Evolutionary conservation across 64 coral and sea anemone genomes (phyloP), one percentile per base, ranked within the genome.

Genomic region (Acropora yongei): DNA sequence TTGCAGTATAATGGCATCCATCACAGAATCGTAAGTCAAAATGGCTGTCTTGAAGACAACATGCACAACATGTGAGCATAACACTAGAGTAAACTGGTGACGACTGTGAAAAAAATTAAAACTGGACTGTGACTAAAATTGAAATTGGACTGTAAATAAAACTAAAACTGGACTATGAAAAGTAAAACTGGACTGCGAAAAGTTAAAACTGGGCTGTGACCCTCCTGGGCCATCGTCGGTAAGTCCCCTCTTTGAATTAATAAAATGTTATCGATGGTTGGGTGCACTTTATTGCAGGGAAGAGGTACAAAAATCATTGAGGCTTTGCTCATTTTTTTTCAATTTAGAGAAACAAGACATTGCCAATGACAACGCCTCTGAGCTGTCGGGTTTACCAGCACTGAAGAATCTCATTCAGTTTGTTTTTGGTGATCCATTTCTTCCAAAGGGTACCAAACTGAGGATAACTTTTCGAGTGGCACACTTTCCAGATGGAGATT

Each of bases 1-100:
- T 45, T 87, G 84, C 40, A 66, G 39, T 41, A 87, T 74, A 45
- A 74, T 74, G 47, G 67, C 39, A 87, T 87, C 84, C 84, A 87
- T 87, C 43, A 30, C 72, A 74, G 8, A 53, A 53, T 53, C 5
- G 50, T 53, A 6, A 4, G 50, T 53, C 8, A 74, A 74, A 74
- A 74, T 74, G 71, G 71, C 71, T 4, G 20, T 40, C 71, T 3
- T 53, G n/a, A 6, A 74, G 71, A 19, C 30, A 74, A 74, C 71
- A 74, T 41, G 71, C 18, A 40, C 40, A 8, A 74, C 71, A 74
- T 2, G 50, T 53, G 50, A 53, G 50, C 50, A 53, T 53, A 8
- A 8, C 50, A 8, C 8, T n/a, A 74, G 30, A 74, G 71, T 40
- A 40, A 40, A 39, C 71, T 74, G 71, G 71, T 74, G 40, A 74